Percentiles rank a stretch among this genome's conserved stretches.
These are phyloP conservation scores for Hiodon tergisus DNA, from an alignment of 2,113 vertebrate species.

Conservation along the genomic window DNA sequence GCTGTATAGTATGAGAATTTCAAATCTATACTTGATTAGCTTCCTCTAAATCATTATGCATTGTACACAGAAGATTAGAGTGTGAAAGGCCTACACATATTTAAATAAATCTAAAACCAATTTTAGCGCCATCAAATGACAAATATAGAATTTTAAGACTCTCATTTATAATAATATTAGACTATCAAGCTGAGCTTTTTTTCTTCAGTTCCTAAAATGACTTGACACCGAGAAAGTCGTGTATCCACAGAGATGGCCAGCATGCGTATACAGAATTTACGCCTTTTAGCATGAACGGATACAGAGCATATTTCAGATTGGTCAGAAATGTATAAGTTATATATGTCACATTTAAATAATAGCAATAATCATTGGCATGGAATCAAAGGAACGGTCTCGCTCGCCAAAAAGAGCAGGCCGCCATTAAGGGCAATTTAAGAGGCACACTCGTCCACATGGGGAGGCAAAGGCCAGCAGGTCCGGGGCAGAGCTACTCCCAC, in stretches of 20 bases:
- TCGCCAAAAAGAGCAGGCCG: not conserved
- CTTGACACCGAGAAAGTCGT: too few species aligned
- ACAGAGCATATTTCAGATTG: too few species aligned
- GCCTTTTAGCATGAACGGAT: too few species aligned
- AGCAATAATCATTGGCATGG: too few species aligned
- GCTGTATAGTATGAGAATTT: not conserved
- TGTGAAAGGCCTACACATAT: not conserved
- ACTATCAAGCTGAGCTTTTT: not conserved
- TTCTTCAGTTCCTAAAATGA: too few species aligned
- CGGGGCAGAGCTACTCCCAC: constrained; percentile 51
- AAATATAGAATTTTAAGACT: not conserved
- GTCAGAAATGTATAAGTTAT: too few species aligned
- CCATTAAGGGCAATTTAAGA: not conserved
- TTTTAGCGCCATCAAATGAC: not conserved
- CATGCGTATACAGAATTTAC: too few species aligned
- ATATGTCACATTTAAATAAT: too few species aligned
- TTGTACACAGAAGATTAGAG: not conserved
- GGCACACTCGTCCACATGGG: not conserved
- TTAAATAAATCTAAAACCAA: not conserved
- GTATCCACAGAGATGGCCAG: too few species aligned
- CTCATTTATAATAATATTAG: constrained; percentile 1
- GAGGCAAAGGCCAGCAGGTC: not conserved
- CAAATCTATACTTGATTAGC: not conserved
- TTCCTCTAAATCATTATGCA: not conserved
- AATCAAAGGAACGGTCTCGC: too few species aligned